Evolutionary conservation across 2,797 vertebrate species (phyloP), one percentile per base, ranked within the genome.

Genomic region (Molossus alvarezi): DNA sequence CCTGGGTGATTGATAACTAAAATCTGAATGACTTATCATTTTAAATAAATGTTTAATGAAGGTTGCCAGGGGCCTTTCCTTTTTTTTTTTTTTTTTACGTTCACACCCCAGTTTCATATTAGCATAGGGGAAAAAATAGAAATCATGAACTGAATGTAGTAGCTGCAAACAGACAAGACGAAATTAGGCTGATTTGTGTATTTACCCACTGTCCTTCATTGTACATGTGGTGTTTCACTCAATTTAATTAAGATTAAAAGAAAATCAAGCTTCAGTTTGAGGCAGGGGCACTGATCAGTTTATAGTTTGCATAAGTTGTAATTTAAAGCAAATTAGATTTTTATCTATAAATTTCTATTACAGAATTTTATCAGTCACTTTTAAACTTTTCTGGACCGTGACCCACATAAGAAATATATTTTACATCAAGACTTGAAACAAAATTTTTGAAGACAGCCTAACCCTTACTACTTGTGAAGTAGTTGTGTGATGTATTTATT

Each of bases 261-360:
- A 58, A 82, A 77, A 86, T 41, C 20, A 82, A 33, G 67, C 76
- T 77, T 83, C 33, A 14, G 9, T 9, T 87, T 37, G 65, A 21
- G 71, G 58, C 5, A 3, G 57, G 51, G 27, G 21, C 11, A 37
- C 37, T 3, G 1, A 4, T 58, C 13, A 73, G 12, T 11, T 65
- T 77, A 69, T 67, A 84, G 60, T 94, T 95, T 88, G 51, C 37
- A 14, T 64, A 73, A 76, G 23, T 92, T 89, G 45, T 72, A 60
- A 86, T 80, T 71, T 75, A 55, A 69, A 55, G 93, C 60, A 11
- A 84, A 79, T 75, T 81, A 75, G 21, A 62, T 82, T 85, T 92
- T 57, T 82, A 81, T 20, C 90, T 88, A 53, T 27, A 41, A 23
- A 15, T 88, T 88, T 85, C 75, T 82, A 2, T 84, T 37, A 21